Evolutionary conservation across 2,797 vertebrate genomes (phyloP).

Genomic region (Clarias pachynema): DNA sequence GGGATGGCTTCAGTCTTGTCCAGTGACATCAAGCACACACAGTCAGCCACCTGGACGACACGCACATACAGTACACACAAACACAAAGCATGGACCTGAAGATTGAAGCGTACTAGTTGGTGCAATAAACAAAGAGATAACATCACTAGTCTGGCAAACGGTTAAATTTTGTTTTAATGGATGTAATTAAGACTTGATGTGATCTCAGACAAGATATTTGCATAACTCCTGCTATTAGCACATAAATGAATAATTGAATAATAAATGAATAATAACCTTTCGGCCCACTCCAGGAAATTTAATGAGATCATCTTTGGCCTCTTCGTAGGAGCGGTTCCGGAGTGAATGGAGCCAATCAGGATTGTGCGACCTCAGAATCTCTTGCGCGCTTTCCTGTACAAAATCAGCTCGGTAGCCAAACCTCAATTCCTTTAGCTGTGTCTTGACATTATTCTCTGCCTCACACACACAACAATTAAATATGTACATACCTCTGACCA

Average conservation of each 20-base stretch:
- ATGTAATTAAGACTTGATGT: not conserved
- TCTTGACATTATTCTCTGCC: constrained; percentile 80
- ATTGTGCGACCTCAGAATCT: constrained; percentile 76
- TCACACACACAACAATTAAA: constrained; percentile 18
- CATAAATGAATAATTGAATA: not conserved
- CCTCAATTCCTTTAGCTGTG: constrained; percentile 81
- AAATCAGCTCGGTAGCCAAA: constrained; percentile 94
- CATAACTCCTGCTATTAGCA: not conserved
- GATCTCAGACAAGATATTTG: not conserved
- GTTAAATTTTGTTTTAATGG: not conserved
- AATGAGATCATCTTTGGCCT: constrained; percentile 82
- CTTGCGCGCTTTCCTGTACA: constrained; percentile 81
- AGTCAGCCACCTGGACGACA: constrained; percentile 86
- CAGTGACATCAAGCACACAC: constrained; percentile 91
- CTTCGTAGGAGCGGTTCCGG: constrained; percentile 72
- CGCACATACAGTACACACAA: not conserved
- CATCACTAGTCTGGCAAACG: not conserved
- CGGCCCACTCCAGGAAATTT: constrained; percentile 87
- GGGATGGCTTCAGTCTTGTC: constrained; percentile 90
- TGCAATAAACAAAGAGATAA: not conserved
- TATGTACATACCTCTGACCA: not conserved
- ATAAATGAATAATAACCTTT: constrained; percentile 75
- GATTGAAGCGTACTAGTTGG: not conserved
- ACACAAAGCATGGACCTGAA: not conserved
- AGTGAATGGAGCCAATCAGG: constrained; percentile 81